Base-by-base conservation (phyloP, 2,797 vertebrate genomes). In the Anolis apletophallus region DNA sequence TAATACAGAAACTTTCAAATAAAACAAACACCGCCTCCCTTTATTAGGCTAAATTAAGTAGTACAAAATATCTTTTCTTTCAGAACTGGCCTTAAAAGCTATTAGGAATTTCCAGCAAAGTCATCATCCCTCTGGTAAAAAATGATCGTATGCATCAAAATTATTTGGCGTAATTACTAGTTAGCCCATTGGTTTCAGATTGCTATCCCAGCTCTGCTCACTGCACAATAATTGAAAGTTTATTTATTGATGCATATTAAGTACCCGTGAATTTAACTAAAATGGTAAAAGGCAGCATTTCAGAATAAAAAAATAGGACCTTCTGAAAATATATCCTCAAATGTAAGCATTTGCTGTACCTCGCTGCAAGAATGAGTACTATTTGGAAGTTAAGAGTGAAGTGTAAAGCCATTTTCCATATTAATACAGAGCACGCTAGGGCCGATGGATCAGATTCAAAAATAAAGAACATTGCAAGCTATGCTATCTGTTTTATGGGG, bases 201-300 rank as follows among this genome's bases (percentile, higher is more conserved):
- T 93, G 89, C 94, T 91, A 87, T 89, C 87, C 86, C 94, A 90
- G 92, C 94, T 95, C 94, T 93, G 85, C 88, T 95, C 92, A 87
- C 85, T 93, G 93, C 90, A 94, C 94, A 93, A 95, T 93, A 95
- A 95, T 88, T 94, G 86, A 93, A 95, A 96, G 90, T 95, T 95
- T 95, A 94, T 95, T 96, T 95, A 94, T 90, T 93, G 93, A 95
- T 93, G 91, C 94, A 95, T 94, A 93, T 89, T 94, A 95, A 96
- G 93, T 94, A 95, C 92, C 91, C 93, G 72, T 83, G 93, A 93
- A 91, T 90, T 95, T 93, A 93, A 90, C 90, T 89, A 82, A 84
- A 83, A 79, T 91, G 94, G 85, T 88, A 93, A 94, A 95, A 91
- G 85, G 85, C 90, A 94, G 93, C 86, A 90, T 71, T 94, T 91